Percentiles rank a stretch among this genome's conserved stretches.
These are phyloP conservation scores for Bathynomus jamesi DNA, from an alignment of 1,140 invertebrate genomes.

Conservation along the genomic window DNA sequence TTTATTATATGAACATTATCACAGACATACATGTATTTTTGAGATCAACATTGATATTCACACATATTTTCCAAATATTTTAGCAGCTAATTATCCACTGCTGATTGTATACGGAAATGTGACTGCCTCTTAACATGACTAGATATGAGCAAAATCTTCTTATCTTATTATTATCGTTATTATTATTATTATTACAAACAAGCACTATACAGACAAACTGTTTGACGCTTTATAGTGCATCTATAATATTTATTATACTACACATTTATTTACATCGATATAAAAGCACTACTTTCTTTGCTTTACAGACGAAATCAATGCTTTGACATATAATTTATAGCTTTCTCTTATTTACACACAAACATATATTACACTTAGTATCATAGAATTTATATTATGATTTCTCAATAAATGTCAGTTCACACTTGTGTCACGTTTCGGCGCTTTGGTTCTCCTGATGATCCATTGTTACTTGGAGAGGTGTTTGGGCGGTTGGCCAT, in stretches of 20 bases:
- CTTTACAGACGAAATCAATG: constrained; percentile 4
- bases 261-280: background rate
- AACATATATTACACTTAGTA: background rate
- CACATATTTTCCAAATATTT: background rate
- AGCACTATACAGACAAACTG: background rate
- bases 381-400: background rate
- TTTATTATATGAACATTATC: constrained; percentile 31
- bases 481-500: constrained; percentile 22
- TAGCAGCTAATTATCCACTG: background rate
- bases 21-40: constrained; percentile 29
- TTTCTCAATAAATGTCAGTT: background rate
- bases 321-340: background rate
- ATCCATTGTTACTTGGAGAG: constrained; percentile 2
- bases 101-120: constrained; percentile 1
- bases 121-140: constrained; percentile 10
- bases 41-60: constrained; percentile 20
- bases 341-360: background rate
- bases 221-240: background rate
- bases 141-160: background rate
- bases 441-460: constrained; percentile 30
- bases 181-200: background rate
- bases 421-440: constrained; percentile 36
- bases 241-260: background rate
- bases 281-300: constrained; percentile 22
- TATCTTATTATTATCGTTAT: background rate